Conservation (phyloP, 2,888 invertebrate genomes). For the Diogma glabrata region DNA sequence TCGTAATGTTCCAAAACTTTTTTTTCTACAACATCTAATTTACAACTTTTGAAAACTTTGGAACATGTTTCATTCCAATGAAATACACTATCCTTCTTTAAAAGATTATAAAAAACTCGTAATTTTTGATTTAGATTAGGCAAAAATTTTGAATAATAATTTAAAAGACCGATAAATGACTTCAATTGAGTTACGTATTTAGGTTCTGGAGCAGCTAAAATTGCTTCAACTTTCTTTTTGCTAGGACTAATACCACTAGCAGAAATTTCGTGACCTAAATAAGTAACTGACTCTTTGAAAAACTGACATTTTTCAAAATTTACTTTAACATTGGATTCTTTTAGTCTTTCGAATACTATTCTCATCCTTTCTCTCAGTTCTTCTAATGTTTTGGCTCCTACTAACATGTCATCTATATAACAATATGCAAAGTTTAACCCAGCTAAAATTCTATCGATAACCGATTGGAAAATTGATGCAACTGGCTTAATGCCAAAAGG, state of each 20-base stretch:
- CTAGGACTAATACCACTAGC: background rate
- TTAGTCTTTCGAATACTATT: background rate
- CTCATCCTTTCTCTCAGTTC: background rate
- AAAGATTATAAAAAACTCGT: background rate
- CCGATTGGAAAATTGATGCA: background rate
- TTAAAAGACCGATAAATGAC: background rate
- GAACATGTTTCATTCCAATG: background rate
- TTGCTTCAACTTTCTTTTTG: conserved; percentile 4
- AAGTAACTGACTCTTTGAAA: no score
- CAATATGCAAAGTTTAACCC: background rate
- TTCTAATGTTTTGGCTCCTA: background rate
- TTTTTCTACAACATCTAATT: background rate
- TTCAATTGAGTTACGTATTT: background rate
- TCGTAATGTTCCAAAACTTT: background rate
- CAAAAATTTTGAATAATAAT: background rate
- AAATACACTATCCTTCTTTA: background rate
- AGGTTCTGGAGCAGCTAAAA: conserved; percentile 1
- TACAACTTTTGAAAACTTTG: background rate
- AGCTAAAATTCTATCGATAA: background rate
- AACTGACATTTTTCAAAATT: conserved; percentile 5
- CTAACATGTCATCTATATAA: conserved; percentile 1
- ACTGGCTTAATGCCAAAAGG: no score
- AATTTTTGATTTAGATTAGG: background rate
- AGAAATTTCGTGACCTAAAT: no score
- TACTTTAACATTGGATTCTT: background rate